A percentile compares a stretch with the other conserved stretches of the same genome.
Conservation (phyloP, 2,888 invertebrate genomes). For the Drosophila lutescens region DNA sequence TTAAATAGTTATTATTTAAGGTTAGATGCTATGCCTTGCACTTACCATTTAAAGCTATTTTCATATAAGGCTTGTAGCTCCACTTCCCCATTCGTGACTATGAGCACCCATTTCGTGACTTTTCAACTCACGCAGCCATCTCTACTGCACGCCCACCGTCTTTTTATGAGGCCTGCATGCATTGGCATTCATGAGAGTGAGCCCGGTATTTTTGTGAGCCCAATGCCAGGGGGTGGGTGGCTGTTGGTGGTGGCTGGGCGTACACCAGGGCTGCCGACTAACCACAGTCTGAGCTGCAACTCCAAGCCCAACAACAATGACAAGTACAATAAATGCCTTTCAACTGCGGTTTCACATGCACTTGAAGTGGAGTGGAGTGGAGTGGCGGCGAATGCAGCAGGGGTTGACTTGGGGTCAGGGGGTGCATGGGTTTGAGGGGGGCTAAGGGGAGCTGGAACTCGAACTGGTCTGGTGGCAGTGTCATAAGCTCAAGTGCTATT, state of each 20-base stretch:
- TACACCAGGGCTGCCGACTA: background rate
- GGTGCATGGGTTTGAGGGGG: constrained; percentile 1
- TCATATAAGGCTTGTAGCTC: too few species aligned
- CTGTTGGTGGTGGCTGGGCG: background rate
- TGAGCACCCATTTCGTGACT: background rate
- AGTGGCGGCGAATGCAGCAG: constrained; percentile 41
- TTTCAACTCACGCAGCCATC: constrained; percentile 20
- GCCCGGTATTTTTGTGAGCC: constrained; percentile 61
- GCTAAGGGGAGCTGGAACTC: background rate
- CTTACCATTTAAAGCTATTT: too few species aligned
- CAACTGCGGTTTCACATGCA: constrained; percentile 82
- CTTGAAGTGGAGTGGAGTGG: constrained; percentile 72
- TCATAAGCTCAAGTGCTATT: constrained; percentile 71
- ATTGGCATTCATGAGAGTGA: constrained; percentile 75
- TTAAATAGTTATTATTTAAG: too few species aligned
- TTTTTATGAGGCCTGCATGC: constrained; percentile 67
- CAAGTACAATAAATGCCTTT: constrained; percentile 81
- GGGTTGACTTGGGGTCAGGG: constrained; percentile 24
- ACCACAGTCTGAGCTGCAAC: constrained; percentile 39
- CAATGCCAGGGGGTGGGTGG: constrained; percentile 8
- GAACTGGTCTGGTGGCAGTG: constrained; percentile 12
- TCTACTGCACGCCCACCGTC: constrained; percentile 14
- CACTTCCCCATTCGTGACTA: background rate
- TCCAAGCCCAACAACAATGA: constrained; percentile 67
- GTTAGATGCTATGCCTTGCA: too few species aligned